Conservation (phyloP, 2,113 vertebrate species). For the Hippoglossus stenolepis region DNA sequence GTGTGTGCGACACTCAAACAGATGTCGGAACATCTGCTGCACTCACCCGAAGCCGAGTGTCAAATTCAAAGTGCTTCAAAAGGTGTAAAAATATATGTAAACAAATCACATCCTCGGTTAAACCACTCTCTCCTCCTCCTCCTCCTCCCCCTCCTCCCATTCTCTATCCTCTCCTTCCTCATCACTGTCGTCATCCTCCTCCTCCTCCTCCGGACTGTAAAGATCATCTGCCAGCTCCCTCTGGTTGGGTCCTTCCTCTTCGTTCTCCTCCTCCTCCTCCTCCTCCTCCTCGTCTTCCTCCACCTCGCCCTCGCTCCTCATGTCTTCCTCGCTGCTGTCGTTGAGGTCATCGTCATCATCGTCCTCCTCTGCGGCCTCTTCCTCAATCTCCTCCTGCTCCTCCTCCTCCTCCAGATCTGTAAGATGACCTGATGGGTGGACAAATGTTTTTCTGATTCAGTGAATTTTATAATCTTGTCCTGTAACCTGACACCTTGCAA, state of each 20-base stretch:
- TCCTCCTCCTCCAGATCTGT: conserved; percentile 67
- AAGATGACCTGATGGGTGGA: conserved; percentile 40
- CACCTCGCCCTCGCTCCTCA: conserved; percentile 64
- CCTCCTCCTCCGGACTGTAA: conserved; percentile 62
- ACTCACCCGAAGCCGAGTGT: neutral
- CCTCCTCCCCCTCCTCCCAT: neutral
- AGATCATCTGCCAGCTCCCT: conserved; percentile 48
- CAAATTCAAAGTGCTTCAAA: conserved; percentile 36
- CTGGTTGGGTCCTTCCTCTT: conserved; percentile 29
- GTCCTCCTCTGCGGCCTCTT: conserved; percentile 39
- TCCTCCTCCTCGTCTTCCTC: conserved; percentile 53
- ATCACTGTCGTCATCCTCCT: conserved; percentile 38
- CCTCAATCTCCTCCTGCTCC: conserved; percentile 58
- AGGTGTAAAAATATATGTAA: conserved; percentile 26
- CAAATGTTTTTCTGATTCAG: neutral
- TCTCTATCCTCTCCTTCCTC: conserved; percentile 32
- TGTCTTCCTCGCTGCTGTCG: conserved; percentile 72
- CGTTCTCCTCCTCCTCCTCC: conserved; percentile 19
- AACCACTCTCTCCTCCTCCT: conserved; percentile 18
- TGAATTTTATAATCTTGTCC: neutral
- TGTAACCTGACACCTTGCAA: no score
- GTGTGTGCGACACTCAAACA: neutral
- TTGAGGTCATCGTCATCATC: conserved; percentile 51
- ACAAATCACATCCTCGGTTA: neutral
- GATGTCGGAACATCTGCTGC: conserved; percentile 11